phyloP scores from a whole-genome alignment of 1,140 invertebrate genomes.

The Holcopasites calliopsidis region DNA sequence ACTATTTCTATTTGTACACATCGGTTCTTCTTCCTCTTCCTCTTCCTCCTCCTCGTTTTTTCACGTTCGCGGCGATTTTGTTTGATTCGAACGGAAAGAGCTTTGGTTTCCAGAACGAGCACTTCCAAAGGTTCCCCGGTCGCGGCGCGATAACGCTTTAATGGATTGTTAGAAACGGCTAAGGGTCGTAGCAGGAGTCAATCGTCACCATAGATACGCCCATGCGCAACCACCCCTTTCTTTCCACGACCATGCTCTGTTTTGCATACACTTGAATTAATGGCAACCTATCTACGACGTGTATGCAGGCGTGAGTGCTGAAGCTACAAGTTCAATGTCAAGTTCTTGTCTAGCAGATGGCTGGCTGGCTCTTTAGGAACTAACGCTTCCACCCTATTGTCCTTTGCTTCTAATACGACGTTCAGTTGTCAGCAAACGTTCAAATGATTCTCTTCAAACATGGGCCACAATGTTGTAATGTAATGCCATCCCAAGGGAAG shows the following conservation, averaged over 20 bases:
- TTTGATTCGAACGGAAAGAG: too few relatives aligned
- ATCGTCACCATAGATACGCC: constrained; percentile 47
- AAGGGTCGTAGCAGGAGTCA: constrained; percentile 59
- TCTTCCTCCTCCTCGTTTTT: too few relatives aligned
- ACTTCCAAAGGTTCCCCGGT: constrained; percentile 26
- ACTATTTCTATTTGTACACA: too few relatives aligned
- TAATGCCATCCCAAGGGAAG: too few relatives aligned
- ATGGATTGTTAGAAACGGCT: constrained; percentile 53
- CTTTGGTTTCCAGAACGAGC: constrained; percentile 1
- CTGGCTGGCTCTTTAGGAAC: neutral
- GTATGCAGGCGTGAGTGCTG: neutral
- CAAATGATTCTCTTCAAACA: too few relatives aligned
- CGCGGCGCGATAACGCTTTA: constrained; percentile 47
- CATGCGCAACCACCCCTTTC: constrained; percentile 41
- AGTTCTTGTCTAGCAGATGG: constrained; percentile 25
- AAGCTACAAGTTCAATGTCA: constrained; percentile 61
- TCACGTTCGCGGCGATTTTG: too few relatives aligned
- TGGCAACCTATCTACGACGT: neutral
- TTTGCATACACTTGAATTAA: constrained; percentile 48
- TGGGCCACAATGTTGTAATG: too few relatives aligned
- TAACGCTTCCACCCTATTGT: neutral
- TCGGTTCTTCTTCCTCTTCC: too few relatives aligned
- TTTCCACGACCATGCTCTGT: neutral
- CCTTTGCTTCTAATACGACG: too few relatives aligned
- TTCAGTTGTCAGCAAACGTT: too few relatives aligned